Evolutionary conservation across 2,888 invertebrate genomes (phyloP), one percentile per base, ranked within the genome.

Genomic region (Eretmocerus hayati): DNA sequence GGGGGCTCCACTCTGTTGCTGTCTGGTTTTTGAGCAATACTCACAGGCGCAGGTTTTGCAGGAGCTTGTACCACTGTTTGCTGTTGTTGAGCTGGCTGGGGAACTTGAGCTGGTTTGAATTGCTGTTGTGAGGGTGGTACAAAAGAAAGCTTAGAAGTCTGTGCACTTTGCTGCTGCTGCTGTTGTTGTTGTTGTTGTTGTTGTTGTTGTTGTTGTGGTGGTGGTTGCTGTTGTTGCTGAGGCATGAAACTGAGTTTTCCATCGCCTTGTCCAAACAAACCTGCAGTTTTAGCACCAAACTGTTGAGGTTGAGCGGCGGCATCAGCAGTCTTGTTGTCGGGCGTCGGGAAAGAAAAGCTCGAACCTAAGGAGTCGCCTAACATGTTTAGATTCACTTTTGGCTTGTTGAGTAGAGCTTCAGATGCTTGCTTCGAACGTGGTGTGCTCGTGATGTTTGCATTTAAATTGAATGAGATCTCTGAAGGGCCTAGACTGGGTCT

Each of bases 371-470:
- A 35, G 30, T 59, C 56, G n/a, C 56, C 59, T 45, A 64, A 62
- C 9, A 38, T 36, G 19, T 48, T 43, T 1, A 41, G 36, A 4
- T 46, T 8, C 8, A 39, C 15, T 32, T 52, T 51, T 26, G 48
- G 31, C 13, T 35, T 52, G 0, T 48, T 44, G 15, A 5, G 5
- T 15, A 9, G n/a, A 33, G 33, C 9, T 30, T 9, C 30, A 9
- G 33, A 16, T 5, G 15, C 33, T 15, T 13, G 33, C 33, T 65
- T 67, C 0, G 58, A 36, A 4, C 60, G 50, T 2, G 68, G 66
- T 8, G 69, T 67, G 43, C 69, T 69, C 2, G 67, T 66, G 5
- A 55, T 54, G 22, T 51, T 57, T 18, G 44, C 51, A 5, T 58
- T 55, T 21, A 63, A 46, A 30, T 48, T 56, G 41, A 69, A 63